Percentiles rank a stretch among this genome's conserved stretches.
phyloP scores from a whole-genome alignment of 2,113 vertebrate species.

The Hylia prasina region DNA sequence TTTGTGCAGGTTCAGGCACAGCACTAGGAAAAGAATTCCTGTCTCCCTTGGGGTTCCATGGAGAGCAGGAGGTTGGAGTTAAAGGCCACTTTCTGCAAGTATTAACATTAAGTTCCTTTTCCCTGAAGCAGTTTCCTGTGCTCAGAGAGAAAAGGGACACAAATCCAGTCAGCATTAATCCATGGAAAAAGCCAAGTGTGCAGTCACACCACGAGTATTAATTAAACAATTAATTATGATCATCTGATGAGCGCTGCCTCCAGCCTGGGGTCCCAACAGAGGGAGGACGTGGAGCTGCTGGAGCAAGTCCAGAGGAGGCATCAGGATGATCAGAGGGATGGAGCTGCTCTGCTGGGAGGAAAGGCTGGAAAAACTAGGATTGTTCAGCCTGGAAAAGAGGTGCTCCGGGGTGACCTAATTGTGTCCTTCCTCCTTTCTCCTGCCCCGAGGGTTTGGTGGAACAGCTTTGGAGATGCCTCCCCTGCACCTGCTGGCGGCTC shows the following conservation, averaged over 20 bases:
- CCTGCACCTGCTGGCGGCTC: background rate
- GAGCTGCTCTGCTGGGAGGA: background rate
- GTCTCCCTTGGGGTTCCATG: background rate
- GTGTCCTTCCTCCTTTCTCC: background rate
- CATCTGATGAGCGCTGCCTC: background rate
- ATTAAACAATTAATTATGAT: background rate
- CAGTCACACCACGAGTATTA: background rate
- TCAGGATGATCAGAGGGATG: background rate
- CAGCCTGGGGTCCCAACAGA: background rate
- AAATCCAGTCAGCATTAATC: background rate
- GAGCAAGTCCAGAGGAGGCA: background rate
- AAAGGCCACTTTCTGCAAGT: constrained; percentile 13
- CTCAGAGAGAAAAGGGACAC: background rate
- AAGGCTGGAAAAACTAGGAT: background rate
- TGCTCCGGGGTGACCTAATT: background rate
- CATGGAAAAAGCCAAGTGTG: background rate
- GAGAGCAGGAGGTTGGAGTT: background rate
- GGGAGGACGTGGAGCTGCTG: background rate
- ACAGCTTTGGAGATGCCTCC: background rate
- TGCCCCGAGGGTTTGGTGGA: background rate
- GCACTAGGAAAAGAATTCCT: background rate
- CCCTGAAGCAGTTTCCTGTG: background rate
- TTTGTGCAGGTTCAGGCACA: background rate
- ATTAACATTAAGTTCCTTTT: background rate
- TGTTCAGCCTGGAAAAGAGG: background rate